Base-by-base conservation (phyloP, 2,113 vertebrate genomes). In the Delphinus delphis region DNA sequence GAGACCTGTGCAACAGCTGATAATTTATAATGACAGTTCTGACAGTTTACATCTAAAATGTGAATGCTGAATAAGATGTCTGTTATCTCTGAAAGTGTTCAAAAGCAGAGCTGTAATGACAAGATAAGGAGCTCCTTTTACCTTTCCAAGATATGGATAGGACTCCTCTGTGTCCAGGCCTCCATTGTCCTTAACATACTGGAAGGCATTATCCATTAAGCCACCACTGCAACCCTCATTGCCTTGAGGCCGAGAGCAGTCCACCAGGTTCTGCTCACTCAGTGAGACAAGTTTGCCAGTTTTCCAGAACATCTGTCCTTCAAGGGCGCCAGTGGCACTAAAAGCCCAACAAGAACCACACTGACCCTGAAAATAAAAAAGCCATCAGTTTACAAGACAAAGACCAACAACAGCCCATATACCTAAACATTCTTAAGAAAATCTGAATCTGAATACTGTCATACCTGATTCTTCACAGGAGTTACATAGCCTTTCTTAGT, bases 261-360 rank as follows among this genome's bases (percentile, higher is more conserved):
- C 99, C 95, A 99, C 99, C 87, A 99, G 99, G 97, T 99, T 99
- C 98, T 99, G 99, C 77, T 99, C 99, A 85, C 99, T 99, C 96
- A 99, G 97, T 0, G 99, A 99, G 93, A 99, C 98, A 97, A 99
- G 98, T 25, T 84, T 98, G 11, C 99, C 99, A 0, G 98, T 98
- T 98, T 99, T 99, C 93, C 97, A 99, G 97, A 99, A 99, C 62
- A 98, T 95, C 97, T 99, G 99, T 33, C 99, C 99, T 99, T 99
- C 99, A 89, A 99, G 98, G 71, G 99, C 98, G 4, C 99, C 99
- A 0, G 99, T 99, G 50, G 99, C 98, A 81, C 99, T 99, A 98
- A 99, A 99, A 33, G 99, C 99, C 99, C 99, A 99, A 98, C 99
- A 99, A 55, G 99, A 99, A 44, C 99, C 99, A 97, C 99, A 99